Evolutionary conservation across 2,888 invertebrate genomes (phyloP), one percentile per base, ranked within the genome.

Genomic region (Microctonus brassicae): DNA sequence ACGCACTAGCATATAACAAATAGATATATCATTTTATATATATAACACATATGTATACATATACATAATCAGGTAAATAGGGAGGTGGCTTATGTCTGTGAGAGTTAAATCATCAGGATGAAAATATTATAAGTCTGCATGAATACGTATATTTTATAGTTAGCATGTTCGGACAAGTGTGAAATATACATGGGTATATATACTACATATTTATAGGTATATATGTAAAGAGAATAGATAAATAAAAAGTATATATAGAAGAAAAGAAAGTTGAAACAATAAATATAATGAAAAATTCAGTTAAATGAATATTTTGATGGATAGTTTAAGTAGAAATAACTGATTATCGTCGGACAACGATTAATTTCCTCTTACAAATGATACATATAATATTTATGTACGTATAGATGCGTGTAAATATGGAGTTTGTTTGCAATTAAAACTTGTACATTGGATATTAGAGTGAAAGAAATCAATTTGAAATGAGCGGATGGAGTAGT

Each of bases 321-420:
- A 63, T 63, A 47, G 39, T 47, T 47, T n/a, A 24, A 63, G 63
- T 63, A 47, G 42, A 63, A 63, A 63, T 47, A 24, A 22, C 22
- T 26, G 63, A 63, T 63, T 63, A 63, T 63, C 63, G 63, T 42
- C 63, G 47, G 63, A 63, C 63, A 63, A 42, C 63, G 63, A 63
- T 63, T 63, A 42, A 63, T 63, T 39, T 63, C 58, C 58, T 58
- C 47, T 29, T 63, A 11, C 47, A 17, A 58, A 17, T 58, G 33
- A 34, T 58, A 33, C 58, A 33, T 13, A n/a, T n/a, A n/a, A n/a
- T n/a, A n/a, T n/a, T n/a, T n/a, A n/a, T n/a, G n/a, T n/a, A n/a
- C n/a, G n/a, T n/a, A n/a, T n/a, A n/a, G 17, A 33, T 20, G 20
- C 13, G 20, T 58, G 9, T 26, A n/a, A n/a, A 20, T 34, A 58